phyloP scores from a whole-genome alignment of 2,113 vertebrate genomes.

The Sinocyclocheilus rhinocerous region DNA sequence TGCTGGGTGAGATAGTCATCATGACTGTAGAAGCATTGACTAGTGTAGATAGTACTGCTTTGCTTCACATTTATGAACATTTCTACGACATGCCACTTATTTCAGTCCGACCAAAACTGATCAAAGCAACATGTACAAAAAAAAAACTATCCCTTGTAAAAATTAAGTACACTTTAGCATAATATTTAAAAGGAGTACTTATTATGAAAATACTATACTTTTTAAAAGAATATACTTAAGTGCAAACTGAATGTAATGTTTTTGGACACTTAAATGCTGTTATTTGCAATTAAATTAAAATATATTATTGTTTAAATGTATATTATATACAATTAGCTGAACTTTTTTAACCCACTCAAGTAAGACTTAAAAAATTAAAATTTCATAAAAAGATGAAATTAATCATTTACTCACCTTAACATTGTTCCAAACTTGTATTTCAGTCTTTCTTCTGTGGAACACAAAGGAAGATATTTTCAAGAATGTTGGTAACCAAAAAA shows the following conservation, averaged over 20 bases:
- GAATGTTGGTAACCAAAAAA: not conserved
- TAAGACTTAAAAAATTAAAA: no score
- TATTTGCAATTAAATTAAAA: no score
- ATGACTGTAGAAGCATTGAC: not conserved
- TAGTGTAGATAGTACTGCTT: not conserved
- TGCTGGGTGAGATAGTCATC: slow-evolving; percentile 74
- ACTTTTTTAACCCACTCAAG: no score
- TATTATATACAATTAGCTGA: no score
- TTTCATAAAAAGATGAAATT: no score
- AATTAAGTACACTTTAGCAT: not conserved
- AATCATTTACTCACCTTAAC: not conserved
- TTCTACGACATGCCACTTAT: not conserved
- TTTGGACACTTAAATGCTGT: no score
- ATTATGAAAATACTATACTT: not conserved
- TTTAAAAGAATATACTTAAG: no score
- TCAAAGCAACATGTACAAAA: not conserved
- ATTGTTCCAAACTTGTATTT: not conserved
- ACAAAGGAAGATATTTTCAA: not conserved
- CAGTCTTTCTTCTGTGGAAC: no score
- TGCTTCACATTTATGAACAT: not conserved
- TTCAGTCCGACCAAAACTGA: not conserved
- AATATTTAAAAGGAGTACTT: not conserved
- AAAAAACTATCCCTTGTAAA: not conserved
- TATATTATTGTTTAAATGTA: no score
- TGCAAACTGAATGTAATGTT: no score